Conservation (phyloP, 1,140 invertebrate genomes). For the Pachypsylla venusta region DNA sequence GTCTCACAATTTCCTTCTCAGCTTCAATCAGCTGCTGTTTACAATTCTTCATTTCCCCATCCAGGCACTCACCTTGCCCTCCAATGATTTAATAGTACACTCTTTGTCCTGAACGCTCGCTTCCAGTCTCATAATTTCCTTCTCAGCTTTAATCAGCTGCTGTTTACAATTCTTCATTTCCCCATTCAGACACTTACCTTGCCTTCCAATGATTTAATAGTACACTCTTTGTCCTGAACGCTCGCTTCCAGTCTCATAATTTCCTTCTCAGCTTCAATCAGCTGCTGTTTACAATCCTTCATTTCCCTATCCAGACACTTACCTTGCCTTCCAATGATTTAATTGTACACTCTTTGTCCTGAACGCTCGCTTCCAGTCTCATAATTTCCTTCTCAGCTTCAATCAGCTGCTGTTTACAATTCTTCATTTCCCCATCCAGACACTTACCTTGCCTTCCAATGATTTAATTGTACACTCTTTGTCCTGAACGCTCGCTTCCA, state of each 20-base stretch:
- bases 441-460: neutral
- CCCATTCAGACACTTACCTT: neutral
- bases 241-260: neutral
- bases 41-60: neutral
- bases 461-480: neutral
- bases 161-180: neutral
- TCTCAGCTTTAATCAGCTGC: slow-evolving; percentile 3
- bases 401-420: slow-evolving; percentile 36
- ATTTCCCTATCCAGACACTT: neutral
- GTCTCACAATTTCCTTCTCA: slow-evolving; percentile 26
- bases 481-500: neutral
- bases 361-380: slow-evolving; percentile 23
- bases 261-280: neutral
- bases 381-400: slow-evolving; percentile 35
- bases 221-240: neutral
- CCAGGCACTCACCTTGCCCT: neutral
- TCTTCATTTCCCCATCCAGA: neutral
- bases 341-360: neutral
- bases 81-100: neutral
- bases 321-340: neutral
- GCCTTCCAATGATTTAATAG: neutral
- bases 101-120: neutral
- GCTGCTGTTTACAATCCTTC: neutral
- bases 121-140: neutral
- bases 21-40: neutral